Conservation (phyloP, 2,888 invertebrate species). For the Cartodere bifasciata region DNA sequence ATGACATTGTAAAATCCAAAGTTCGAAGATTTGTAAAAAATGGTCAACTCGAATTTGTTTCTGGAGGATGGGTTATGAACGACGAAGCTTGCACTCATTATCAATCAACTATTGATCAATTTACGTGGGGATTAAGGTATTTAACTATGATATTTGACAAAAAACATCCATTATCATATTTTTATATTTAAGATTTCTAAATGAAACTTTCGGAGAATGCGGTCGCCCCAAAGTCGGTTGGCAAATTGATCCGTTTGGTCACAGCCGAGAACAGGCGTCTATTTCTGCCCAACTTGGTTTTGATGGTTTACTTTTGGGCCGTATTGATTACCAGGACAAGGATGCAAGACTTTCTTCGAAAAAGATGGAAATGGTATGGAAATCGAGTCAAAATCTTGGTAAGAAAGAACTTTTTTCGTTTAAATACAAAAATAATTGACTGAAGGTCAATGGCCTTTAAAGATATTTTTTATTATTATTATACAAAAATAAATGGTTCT, state of each 20-base stretch:
- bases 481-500: too few species aligned
- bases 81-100: constrained; percentile 64
- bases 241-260: constrained; percentile 82
- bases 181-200: constrained; percentile 29
- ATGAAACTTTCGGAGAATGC: constrained; percentile 59
- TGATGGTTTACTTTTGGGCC: constrained; percentile 76
- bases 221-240: constrained; percentile 63
- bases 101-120: constrained; percentile 61
- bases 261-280: constrained; percentile 76
- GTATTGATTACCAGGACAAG: constrained; percentile 82
- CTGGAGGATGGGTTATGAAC: constrained; percentile 78
- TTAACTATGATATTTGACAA: constrained; percentile 2
- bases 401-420: too few species aligned
- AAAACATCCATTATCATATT: too few species aligned
- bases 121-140: constrained; percentile 59
- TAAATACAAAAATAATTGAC: too few species aligned
- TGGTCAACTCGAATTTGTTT: constrained; percentile 64
- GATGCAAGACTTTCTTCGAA: constrained; percentile 40
- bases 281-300: constrained; percentile 74
- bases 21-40: constrained; percentile 56
- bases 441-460: too few species aligned
- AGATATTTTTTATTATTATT: too few species aligned
- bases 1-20: constrained; percentile 40
- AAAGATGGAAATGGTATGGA: constrained; percentile 77
- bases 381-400: constrained; percentile 59